These are phyloP conservation scores for Merodon equestris DNA, from an alignment of 2,888 invertebrate species.

Conservation along the genomic window DNA sequence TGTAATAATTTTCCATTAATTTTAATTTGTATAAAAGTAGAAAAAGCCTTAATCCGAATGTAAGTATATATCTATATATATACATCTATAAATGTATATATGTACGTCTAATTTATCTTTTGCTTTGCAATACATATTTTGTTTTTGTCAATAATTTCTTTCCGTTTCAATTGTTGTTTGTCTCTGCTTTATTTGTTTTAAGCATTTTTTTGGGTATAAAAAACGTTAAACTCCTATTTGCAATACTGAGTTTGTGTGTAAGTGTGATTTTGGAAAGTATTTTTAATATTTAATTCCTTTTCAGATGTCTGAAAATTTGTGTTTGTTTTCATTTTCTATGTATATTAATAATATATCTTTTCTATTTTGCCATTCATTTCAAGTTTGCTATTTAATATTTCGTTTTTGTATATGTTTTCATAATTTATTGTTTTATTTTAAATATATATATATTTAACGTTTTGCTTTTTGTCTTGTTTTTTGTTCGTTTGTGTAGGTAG, in stretches of 20 bases:
- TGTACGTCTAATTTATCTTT: slow-evolving; percentile 17
- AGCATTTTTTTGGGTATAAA: slow-evolving; percentile 37
- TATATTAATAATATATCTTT: slow-evolving; percentile 58
- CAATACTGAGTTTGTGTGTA: slow-evolving; percentile 16
- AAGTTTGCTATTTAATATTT: slow-evolving; percentile 55
- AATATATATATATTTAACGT: slow-evolving; percentile 45
- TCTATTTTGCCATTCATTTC: slow-evolving; percentile 58
- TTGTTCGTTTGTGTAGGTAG: slow-evolving; percentile 64
- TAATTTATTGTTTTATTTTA: slow-evolving; percentile 38
- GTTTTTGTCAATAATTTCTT: slow-evolving; percentile 24
- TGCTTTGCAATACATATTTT: slow-evolving; percentile 46
- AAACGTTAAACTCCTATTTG: slow-evolving; percentile 27
- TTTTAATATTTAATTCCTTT: neutral
- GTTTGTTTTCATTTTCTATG: slow-evolving; percentile 63
- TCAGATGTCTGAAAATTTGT: slow-evolving; percentile 1
- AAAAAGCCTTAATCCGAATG: slow-evolving; percentile 65
- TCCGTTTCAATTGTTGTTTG: too few relatives aligned
- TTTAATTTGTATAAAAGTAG: slow-evolving; percentile 70
- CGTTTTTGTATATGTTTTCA: slow-evolving; percentile 39
- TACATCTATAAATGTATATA: slow-evolving; percentile 43
- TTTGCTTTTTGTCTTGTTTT: too few relatives aligned
- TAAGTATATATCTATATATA: slow-evolving; percentile 20
- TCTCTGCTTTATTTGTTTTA: slow-evolving; percentile 11
- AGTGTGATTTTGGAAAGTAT: neutral
- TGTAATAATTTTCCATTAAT: slow-evolving; percentile 42